Percentiles rank a stretch among this genome's conserved stretches.
Evolutionary conservation across 2,888 invertebrate genomes (phyloP).

Genomic region (Petrolisthes cinctipes): DNA sequence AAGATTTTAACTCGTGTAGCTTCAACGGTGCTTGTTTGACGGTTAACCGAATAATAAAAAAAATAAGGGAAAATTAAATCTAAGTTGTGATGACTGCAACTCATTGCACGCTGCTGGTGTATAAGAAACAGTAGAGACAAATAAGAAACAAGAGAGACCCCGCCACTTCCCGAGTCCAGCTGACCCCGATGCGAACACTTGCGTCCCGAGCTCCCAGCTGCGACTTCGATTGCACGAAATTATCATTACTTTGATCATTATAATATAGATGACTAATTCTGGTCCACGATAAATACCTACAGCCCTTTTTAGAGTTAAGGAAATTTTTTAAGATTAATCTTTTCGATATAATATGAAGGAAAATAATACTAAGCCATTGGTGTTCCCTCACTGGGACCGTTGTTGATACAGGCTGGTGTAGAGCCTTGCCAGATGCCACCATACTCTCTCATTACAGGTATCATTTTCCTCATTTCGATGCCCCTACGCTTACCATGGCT

Average conservation of each 20-base stretch:
- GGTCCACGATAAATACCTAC: too few relatives aligned
- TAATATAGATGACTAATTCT: too few relatives aligned
- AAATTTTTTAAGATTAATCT: too few relatives aligned
- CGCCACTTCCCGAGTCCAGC: constrained; percentile 14
- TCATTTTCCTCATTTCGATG: neutral
- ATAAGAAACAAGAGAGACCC: neutral
- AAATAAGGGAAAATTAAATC: neutral
- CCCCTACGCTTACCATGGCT: neutral
- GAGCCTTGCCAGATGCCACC: constrained; percentile 1
- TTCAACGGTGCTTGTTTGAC: too few relatives aligned
- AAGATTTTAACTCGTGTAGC: too few relatives aligned
- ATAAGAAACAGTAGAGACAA: constrained; percentile 1
- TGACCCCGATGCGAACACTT: constrained; percentile 27
- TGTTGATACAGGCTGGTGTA: constrained; percentile 27
- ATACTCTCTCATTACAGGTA: neutral
- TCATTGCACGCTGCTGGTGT: neutral
- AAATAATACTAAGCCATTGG: neutral
- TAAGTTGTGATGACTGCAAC: neutral
- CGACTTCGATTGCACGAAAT: neutral
- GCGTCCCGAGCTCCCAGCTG: neutral
- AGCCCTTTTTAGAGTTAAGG: too few relatives aligned
- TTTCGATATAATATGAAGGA: neutral
- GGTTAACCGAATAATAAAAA: neutral
- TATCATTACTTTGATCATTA: too few relatives aligned
- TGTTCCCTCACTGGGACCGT: neutral